Evolutionary conservation across 1,140 invertebrate species (phyloP).

Genomic region (Scaptodrosophila lebanonensis): DNA sequence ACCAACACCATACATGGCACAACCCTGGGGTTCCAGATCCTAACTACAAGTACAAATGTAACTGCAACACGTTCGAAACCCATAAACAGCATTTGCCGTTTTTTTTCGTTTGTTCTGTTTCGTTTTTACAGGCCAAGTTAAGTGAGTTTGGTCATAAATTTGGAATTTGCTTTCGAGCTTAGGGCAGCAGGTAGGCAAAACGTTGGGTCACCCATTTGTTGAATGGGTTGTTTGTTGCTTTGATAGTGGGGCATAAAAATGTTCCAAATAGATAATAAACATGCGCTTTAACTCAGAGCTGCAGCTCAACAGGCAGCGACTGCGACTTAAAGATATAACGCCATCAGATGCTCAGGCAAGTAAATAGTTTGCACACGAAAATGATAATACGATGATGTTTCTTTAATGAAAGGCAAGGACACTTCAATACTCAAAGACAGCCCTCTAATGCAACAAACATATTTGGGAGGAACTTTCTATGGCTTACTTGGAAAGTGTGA

Average conservation of each 20-base stretch:
- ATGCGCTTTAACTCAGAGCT: too few relatives aligned
- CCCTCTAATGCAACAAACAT: too few relatives aligned
- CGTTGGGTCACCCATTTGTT: slow-evolving; percentile 17
- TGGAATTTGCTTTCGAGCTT: slow-evolving; percentile 31
- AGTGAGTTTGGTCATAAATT: slow-evolving; percentile 60
- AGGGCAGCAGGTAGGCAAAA: neutral
- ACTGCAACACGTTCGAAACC: slow-evolving; percentile 60
- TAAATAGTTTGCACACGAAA: too few relatives aligned
- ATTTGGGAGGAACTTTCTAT: too few relatives aligned
- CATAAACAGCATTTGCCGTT: slow-evolving; percentile 55
- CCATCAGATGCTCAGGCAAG: too few relatives aligned
- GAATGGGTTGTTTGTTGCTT: slow-evolving; percentile 10
- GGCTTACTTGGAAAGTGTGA: too few relatives aligned
- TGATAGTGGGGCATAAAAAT: slow-evolving; percentile 23
- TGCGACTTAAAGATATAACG: too few relatives aligned
- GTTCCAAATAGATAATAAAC: too few relatives aligned
- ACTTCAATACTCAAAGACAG: too few relatives aligned
- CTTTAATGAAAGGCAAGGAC: too few relatives aligned
- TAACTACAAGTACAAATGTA: slow-evolving; percentile 41
- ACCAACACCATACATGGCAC: neutral
- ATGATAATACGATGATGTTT: too few relatives aligned
- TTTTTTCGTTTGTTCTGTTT: slow-evolving; percentile 1
- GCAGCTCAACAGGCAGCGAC: too few relatives aligned
- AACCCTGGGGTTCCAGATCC: slow-evolving; percentile 32
- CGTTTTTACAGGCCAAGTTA: slow-evolving; percentile 22